Percentiles rank a stretch among this genome's conserved stretches.
Evolutionary conservation across 23 tunicate genomes (phyloP).

Genomic region (Aplidium turbinatum): DNA sequence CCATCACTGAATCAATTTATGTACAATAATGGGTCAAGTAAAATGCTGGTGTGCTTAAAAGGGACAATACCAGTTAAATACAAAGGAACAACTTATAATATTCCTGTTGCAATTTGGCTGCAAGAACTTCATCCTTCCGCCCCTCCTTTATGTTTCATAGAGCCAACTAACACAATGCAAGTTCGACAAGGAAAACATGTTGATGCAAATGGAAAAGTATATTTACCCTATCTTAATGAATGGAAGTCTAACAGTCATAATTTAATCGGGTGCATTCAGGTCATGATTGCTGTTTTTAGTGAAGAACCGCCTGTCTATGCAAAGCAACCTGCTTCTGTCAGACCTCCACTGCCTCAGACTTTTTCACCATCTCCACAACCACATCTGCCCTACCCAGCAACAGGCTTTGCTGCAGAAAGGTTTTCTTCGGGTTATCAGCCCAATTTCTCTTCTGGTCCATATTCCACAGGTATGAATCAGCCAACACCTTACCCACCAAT

Average conservation of each 20-base stretch:
- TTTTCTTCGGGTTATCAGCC: slow-evolving; percentile 62
- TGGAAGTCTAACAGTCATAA: slow-evolving; percentile 67
- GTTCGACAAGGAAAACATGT: slow-evolving; percentile 96
- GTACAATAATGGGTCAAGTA: slow-evolving; percentile 75
- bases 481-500: slow-evolving; percentile 39
- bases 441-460: slow-evolving; percentile 46
- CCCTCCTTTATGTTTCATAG: slow-evolving; percentile 89
- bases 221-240: slow-evolving; percentile 88
- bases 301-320: slow-evolving; percentile 88
- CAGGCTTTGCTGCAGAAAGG: slow-evolving; percentile 58
- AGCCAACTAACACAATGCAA: slow-evolving; percentile 93
- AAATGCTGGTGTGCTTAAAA: slow-evolving; percentile 48
- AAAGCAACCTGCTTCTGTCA: slow-evolving; percentile 45
- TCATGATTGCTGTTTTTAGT: slow-evolving; percentile 76
- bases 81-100: slow-evolving; percentile 79
- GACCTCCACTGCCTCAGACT: slow-evolving; percentile 42
- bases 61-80: slow-evolving; percentile 96
- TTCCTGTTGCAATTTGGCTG: slow-evolving; percentile 90
- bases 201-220: slow-evolving; percentile 89
- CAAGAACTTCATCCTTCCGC: slow-evolving; percentile 76
- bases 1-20: slow-evolving; percentile 58
- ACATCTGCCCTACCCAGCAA: slow-evolving; percentile 28
- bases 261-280: slow-evolving; percentile 69
- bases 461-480: slow-evolving; percentile 37
- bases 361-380: slow-evolving; percentile 30